These are phyloP conservation scores for Coilia nasus DNA, from an alignment of 2,797 vertebrate genomes.

Conservation along the genomic window DNA sequence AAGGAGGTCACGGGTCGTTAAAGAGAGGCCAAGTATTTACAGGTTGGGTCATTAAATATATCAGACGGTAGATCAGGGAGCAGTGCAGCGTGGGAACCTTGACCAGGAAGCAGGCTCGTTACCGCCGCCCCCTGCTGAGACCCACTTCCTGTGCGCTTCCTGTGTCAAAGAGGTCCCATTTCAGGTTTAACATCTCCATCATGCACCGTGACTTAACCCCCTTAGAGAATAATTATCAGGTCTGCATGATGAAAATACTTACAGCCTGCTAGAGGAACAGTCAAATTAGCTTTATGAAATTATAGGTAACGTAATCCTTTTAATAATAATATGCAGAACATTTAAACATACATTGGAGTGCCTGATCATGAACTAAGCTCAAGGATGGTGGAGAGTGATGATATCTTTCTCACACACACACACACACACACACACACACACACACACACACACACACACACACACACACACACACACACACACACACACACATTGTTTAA, in stretches of 20 bases:
- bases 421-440: not conserved
- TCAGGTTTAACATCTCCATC: not conserved
- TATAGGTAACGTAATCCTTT: constrained; percentile 5
- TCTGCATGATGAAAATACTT: constrained; percentile 7
- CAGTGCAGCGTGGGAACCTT: constrained; percentile 2
- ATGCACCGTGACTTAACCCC: not conserved
- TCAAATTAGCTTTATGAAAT: not conserved
- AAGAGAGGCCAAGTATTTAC: constrained; percentile 19
- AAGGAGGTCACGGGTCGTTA: not conserved
- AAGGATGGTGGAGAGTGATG: not conserved
- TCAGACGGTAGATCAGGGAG: not conserved
- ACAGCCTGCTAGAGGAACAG: not conserved
- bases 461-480: constrained; percentile 26
- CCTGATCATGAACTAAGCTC: not conserved
- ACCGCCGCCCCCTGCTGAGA: not conserved
- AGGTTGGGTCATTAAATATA: constrained; percentile 6
- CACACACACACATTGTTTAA: constrained; percentile 44
- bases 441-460: constrained; percentile 4
- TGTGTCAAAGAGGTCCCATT: not conserved
- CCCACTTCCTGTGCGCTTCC: not conserved
- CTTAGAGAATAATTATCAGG: not conserved
- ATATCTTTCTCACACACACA: not conserved
- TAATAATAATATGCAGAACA: not conserved
- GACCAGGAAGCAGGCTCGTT: not conserved
- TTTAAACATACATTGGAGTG: not conserved